Base-by-base conservation (phyloP, 2,113 vertebrate genomes). In the Zingel zingel region DNA sequence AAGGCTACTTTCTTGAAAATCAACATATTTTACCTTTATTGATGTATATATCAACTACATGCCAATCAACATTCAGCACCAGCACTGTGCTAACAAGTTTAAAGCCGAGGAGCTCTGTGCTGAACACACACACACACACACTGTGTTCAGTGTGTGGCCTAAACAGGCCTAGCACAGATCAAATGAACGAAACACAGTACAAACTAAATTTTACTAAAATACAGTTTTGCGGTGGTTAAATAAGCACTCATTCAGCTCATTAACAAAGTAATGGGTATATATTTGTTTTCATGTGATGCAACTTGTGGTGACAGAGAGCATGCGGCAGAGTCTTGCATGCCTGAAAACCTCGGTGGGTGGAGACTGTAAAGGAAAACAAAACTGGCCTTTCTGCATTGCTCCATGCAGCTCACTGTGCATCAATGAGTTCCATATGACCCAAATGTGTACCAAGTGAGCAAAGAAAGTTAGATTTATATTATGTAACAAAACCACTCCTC, bases 401-500 rank as follows among this genome's bases (percentile, higher is more conserved):
- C 63, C 48, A 27, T 56, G 51, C 14, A 65, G 80, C 54, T 69
- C 43, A 47, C 82, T 83, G 61, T 86, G 90, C 48, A 88, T 75
- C 79, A 81, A 92, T 66, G 30, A 79, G 45, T 87, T 92, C 88
- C 91, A 91, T 86, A 92, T 90, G 88, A 82, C 58, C 36, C 58
- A 81, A 68, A 63, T 39, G 51, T 59, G 74, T 33, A 39, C 70
- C 71, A 68, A 61, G 68, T 3, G 47, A 74, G 45, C 13, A 50
- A 43, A 78, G 64, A 74, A 54, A 47, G 53, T 25, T 30, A 2
- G 48, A 30, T 74, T 88, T 83, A 69, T 57, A 79, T 81, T 77
- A 33, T 5, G 5, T 33, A 92, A 65, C 70, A 74, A 70, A 72
- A n/a, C 81, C 53, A 43, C 73, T 82, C 18, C 79, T 72, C 21